Conservation (phyloP, 30 jellyfish, hydroid and myxozoan species). For the Euphysa ruthae region DNA sequence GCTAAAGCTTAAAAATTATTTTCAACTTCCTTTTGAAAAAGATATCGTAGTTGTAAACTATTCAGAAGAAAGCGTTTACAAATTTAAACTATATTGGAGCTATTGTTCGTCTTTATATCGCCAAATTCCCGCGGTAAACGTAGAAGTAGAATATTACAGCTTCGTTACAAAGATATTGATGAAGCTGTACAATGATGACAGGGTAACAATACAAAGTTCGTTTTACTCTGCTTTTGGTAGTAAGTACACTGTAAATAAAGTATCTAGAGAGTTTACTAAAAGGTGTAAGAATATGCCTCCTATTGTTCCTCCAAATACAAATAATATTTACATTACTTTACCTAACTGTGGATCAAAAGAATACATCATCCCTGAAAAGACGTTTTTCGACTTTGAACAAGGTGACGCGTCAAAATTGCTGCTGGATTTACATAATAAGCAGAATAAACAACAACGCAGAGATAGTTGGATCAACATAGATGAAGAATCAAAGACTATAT, state of each 20-base stretch:
- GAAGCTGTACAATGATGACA: conserved; percentile 40
- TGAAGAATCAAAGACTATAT: conserved; percentile 28
- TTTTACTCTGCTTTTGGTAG: conserved; percentile 53
- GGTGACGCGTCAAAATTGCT: conserved; percentile 52
- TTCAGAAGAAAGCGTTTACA: conserved; percentile 19
- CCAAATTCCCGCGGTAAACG: neutral
- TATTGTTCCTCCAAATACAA: conserved; percentile 14
- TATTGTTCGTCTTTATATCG: conserved; percentile 41
- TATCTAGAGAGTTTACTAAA: conserved; percentile 40
- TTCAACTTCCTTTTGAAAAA: conserved; percentile 15
- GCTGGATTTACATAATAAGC: conserved; percentile 1
- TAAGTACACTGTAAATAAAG: conserved; percentile 39
- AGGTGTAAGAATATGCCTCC: conserved; percentile 65
- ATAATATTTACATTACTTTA: neutral
- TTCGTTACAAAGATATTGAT: conserved; percentile 32
- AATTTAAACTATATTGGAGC: conserved; percentile 54
- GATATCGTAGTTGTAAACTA: conserved; percentile 57
- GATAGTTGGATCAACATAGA: conserved; percentile 64
- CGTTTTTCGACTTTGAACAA: conserved; percentile 75
- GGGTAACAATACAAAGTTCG: conserved; percentile 38
- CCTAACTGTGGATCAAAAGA: conserved; percentile 43
- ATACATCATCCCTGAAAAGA: neutral
- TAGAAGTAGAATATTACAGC: conserved; percentile 23
- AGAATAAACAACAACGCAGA: neutral
- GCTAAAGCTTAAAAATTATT: conserved; percentile 17